Percentiles rank a stretch among this genome's conserved stretches.
These are phyloP conservation scores for Charanyca ferruginea DNA, from an alignment of 2,888 invertebrate species.

Conservation along the genomic window DNA sequence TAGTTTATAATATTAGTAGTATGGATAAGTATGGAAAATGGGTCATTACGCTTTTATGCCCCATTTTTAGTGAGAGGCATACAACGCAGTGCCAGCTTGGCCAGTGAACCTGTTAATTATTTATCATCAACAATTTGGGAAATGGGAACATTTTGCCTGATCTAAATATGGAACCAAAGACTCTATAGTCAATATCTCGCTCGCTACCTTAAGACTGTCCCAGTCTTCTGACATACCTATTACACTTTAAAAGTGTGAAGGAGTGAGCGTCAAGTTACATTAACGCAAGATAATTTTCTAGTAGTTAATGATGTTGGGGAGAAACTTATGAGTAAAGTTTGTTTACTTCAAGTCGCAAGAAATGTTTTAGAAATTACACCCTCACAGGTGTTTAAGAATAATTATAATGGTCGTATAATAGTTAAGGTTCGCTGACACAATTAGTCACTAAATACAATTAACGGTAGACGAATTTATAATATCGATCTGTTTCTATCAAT, in stretches of 20 bases:
- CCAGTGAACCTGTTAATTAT: too few species aligned
- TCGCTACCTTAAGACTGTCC: background rate
- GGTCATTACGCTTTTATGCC: too few species aligned
- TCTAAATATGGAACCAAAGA: background rate
- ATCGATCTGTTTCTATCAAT: too few species aligned
- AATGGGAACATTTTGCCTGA: background rate
- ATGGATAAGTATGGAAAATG: too few species aligned
- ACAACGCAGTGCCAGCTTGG: too few species aligned
- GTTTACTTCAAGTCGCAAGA: constrained; percentile 18
- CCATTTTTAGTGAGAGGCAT: too few species aligned
- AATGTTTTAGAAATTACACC: constrained; percentile 27
- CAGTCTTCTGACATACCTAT: constrained; percentile 5
- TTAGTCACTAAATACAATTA: too few species aligned
- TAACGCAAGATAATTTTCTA: constrained; percentile 27
- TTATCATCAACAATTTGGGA: too few species aligned
- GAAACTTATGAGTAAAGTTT: constrained; percentile 27
- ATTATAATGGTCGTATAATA: too few species aligned
- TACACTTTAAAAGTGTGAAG: constrained; percentile 27
- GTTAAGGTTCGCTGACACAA: too few species aligned
- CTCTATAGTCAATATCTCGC: background rate
- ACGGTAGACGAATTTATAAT: too few species aligned
- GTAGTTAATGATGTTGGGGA: constrained; percentile 16
- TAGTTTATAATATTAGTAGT: too few species aligned
- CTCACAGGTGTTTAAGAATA: constrained; percentile 8
- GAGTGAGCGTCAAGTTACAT: constrained; percentile 22